Evolutionary conservation across 2,113 vertebrate species (phyloP), one percentile per base, ranked within the genome.

Genomic region (Malurus cyaneus): DNA sequence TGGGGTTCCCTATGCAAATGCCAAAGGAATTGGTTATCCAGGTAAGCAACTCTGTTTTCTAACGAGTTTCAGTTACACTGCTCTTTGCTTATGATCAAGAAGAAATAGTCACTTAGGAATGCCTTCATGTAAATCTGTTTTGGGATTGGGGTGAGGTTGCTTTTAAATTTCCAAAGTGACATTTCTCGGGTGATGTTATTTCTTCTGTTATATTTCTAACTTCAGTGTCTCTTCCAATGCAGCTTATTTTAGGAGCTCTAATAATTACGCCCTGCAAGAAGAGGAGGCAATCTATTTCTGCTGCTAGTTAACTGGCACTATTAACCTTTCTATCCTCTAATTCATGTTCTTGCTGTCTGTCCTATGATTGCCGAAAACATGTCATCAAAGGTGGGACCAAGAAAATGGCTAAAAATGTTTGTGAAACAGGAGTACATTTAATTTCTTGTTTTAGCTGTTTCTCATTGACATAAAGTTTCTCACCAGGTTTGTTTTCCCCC

Each of bases 21-120:
- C 98, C 89, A 99, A 99, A 98, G 99, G 99, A 97, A 97, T 99
- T 97, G 98, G 99, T 96, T 99, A 99, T 97, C 99, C 99, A 98
- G 99, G 99, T 99, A 98, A 98, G 96, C 31, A 61, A 6, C 42
- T 53, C 7, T 2, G 0, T 28, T 56, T 86, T 44, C 62, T 70
- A 62, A 28, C 1, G 3, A 20, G 13, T 69, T 64, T 57, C 0
- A 2, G 23, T 71, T 74, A 17, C 17, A 2, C 11, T 44, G 20
- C 14, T 78, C 41, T 80, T 32, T 42, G 16, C 21, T 81, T 39
- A 24, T 73, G 78, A 44, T 84, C 39, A 56, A 24, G 46, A 64
- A 36, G n/a, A 34, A 81, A 12, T 15, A 41, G 16, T 66, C 31
- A 8, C 15, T 79, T 47, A 24, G 1, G 5, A 57, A 47, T 73